These are phyloP conservation scores for Cryptus viduatorius DNA, from an alignment of 2,888 invertebrate species.

Conservation along the genomic window DNA sequence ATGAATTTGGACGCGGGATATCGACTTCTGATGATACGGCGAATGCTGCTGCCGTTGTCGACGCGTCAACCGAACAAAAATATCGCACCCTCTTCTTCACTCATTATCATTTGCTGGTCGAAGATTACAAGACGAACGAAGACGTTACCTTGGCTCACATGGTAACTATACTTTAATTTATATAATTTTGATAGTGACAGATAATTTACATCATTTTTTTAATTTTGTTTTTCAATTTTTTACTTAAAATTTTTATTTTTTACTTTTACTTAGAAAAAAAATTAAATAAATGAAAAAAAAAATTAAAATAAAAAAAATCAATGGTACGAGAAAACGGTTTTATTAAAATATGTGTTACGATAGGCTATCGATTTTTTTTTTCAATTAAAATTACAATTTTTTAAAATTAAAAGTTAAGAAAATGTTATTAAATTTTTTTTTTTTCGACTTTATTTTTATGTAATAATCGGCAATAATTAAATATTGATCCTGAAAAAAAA, in stretches of 20 bases:
- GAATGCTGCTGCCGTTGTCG: conserved; percentile 96
- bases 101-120: conserved; percentile 97
- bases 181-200: too few relatives aligned
- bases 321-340: conserved; percentile 71
- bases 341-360: conserved; percentile 81
- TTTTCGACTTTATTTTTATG: background rate
- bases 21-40: conserved; percentile 99
- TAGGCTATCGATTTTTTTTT: conserved; percentile 73
- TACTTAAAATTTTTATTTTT: too few relatives aligned
- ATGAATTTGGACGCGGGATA: conserved; percentile 98
- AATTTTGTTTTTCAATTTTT: background rate
- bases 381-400: too few relatives aligned
- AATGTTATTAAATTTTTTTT: background rate
- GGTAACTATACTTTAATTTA: too few relatives aligned
- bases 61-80: conserved; percentile 90
- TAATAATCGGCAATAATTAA: too few relatives aligned
- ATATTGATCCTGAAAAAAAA: background rate
- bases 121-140: conserved; percentile 90
- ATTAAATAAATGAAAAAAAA: background rate
- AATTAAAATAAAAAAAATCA: too few relatives aligned
- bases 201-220: background rate
- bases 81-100: conserved; percentile 96
- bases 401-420: too few relatives aligned
- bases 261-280: background rate
- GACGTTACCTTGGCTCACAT: conserved; percentile 94